A percentile compares a stretch with the other conserved stretches of the same genome.
Conservation (phyloP, 2,113 vertebrate species). For the Misgurnus anguillicaudatus region DNA sequence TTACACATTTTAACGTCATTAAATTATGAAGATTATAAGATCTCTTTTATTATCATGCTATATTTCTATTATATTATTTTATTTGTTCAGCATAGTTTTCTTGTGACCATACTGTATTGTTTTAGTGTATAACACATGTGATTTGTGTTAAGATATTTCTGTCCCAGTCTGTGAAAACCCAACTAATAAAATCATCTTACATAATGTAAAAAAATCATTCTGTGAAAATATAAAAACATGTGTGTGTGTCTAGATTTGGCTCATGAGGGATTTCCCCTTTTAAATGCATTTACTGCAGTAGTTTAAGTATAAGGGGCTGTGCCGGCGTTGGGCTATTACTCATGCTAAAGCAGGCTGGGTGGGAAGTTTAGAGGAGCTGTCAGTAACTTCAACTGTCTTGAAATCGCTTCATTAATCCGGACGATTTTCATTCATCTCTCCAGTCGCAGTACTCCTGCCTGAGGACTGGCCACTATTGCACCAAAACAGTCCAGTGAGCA, state of each 20-base stretch:
- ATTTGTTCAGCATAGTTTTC: too few species aligned
- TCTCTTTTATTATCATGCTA: too few species aligned
- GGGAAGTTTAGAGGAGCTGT: constrained; percentile 45
- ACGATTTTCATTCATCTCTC: constrained; percentile 56
- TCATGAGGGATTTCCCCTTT: background rate
- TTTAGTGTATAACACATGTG: too few species aligned
- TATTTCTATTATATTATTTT: too few species aligned
- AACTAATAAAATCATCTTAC: too few species aligned
- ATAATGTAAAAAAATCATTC: too few species aligned
- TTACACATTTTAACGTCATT: too few species aligned
- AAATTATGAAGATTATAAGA: too few species aligned
- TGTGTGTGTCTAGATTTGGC: background rate
- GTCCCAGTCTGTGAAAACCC: too few species aligned
- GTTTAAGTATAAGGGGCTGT: constrained; percentile 13
- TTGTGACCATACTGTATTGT: too few species aligned
- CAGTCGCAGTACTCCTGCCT: constrained; percentile 33
- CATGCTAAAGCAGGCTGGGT: constrained; percentile 30
- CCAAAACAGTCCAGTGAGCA: constrained; percentile 5
- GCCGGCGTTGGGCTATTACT: constrained; percentile 22
- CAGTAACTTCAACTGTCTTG: constrained; percentile 58
- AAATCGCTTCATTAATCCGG: constrained; percentile 62
- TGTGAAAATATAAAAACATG: too few species aligned
- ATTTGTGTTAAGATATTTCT: too few species aligned
- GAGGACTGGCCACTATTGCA: constrained; percentile 28
- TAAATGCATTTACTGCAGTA: constrained; percentile 24